Evolutionary conservation across 2,113 vertebrate species (phyloP), one percentile per base, ranked within the genome.

Genomic region (Scytalopus superciliaris): DNA sequence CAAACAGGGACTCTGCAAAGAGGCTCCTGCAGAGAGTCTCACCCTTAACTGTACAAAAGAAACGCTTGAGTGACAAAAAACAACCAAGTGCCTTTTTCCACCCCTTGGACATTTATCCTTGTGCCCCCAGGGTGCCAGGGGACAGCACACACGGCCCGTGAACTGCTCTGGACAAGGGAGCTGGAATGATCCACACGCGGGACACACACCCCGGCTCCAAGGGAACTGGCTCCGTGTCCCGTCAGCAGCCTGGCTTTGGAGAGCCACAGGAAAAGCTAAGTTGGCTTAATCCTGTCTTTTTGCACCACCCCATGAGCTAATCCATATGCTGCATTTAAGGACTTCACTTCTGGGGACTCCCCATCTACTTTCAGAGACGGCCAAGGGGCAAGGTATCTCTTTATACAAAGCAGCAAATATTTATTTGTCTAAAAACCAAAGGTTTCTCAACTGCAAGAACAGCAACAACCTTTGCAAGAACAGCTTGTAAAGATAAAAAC

Each of bases 401-500:
- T 70, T 39, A 57, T 33, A 33, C 44, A 74, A 75, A 94, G 64
- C 7, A 50, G 24, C 8, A 66, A 82, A 55, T 21, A 68, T 85
- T 85, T 55, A 49, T 79, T 87, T 75, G 62, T 75, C 52, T 90
- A 56, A 85, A 83, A 93, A 40, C 33, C 42, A 76, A 56, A 22
- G 13, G 72, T 64, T 90, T 82, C 84, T 60, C 84, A 88, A 80
- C 1, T 77, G 85, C 49, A 66, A 85, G 64, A 92, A 56, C 53
- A 73, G 77, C 74, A 90, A 40, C 57, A 83, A 85, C 75, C 87
- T 63, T 62, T 73, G 40, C 55, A 83, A 75, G 49, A 79, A 63
- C 19, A 83, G 75, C 45, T 57, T 76, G n/a, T n/a, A 83, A 92
- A 90, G 82, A 93, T 30, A 79, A 72, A 91, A 93, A 82, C 79